A percentile compares a stretch with the other conserved stretches of the same genome.
Evolutionary conservation across 2,888 invertebrate genomes (phyloP).

Genomic region (Taphrorychus bicolor): DNA sequence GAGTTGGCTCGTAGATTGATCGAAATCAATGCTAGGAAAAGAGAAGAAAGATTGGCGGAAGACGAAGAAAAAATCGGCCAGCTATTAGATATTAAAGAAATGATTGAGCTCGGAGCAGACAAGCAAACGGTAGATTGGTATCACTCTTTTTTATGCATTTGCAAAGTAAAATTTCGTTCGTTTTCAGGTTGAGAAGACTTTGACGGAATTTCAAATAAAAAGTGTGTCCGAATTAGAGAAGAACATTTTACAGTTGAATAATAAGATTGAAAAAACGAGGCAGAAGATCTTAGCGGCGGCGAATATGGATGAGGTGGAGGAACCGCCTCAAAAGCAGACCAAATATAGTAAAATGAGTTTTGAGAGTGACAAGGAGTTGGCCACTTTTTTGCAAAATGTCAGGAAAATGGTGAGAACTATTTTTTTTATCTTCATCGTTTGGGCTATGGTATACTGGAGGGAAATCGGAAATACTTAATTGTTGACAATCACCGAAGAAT

Average conservation of each 20-base stretch:
- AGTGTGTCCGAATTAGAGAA: conserved; percentile 82
- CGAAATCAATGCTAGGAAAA: conserved; percentile 88
- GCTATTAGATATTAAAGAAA: conserved; percentile 76
- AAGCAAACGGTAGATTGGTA: conserved; percentile 59
- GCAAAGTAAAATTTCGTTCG: background rate
- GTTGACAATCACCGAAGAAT: too few relatives aligned
- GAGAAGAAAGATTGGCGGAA: conserved; percentile 86
- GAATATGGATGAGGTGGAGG: conserved; percentile 63
- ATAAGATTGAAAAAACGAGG: conserved; percentile 77
- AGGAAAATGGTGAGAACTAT: conserved; percentile 66
- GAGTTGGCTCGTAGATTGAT: conserved; percentile 84
- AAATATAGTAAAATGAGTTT: conserved; percentile 59
- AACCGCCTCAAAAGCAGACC: conserved; percentile 58
- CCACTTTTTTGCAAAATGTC: conserved; percentile 64
- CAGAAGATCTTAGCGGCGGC: conserved; percentile 77
- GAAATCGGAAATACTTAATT: too few relatives aligned
- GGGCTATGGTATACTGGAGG: too few relatives aligned
- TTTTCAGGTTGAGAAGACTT: conserved; percentile 62
- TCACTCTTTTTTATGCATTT: background rate
- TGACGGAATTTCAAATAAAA: conserved; percentile 77
- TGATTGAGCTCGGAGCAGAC: conserved; percentile 77
- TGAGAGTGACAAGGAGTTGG: conserved; percentile 57
- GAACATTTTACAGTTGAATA: conserved; percentile 71
- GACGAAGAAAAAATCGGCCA: conserved; percentile 87
- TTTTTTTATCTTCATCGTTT: too few relatives aligned